phyloP scores from a whole-genome alignment of 1,140 invertebrate genomes.

The Scaptomyza pallida region DNA sequence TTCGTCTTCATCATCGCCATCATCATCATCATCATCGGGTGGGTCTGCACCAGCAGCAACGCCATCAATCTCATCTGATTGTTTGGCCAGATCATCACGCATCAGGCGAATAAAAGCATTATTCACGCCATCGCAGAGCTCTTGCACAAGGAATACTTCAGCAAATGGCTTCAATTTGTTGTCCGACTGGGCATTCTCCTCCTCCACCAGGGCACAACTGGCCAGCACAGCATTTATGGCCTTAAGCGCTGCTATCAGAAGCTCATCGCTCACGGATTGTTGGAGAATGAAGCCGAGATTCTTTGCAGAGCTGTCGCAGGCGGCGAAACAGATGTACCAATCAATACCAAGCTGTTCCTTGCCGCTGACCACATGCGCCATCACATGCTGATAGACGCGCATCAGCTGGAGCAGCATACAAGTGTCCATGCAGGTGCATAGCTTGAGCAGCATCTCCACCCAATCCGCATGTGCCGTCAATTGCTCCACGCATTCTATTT shows the following conservation, averaged over 20 bases:
- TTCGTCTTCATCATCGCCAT: conserved; percentile 46
- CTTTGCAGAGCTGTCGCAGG: conserved; percentile 84
- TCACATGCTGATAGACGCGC: conserved; percentile 86
- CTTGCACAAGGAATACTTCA: conserved; percentile 68
- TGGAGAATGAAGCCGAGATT: conserved; percentile 87
- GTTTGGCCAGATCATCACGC: conserved; percentile 61
- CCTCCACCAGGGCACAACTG: conserved; percentile 77
- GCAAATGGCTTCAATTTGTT: conserved; percentile 66
- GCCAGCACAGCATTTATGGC: conserved; percentile 85
- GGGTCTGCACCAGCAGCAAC: conserved; percentile 4
- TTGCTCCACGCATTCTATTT: conserved; percentile 80
- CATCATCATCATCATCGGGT: conserved; percentile 27
- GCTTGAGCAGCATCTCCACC: conserved; percentile 85
- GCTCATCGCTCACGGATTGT: conserved; percentile 88
- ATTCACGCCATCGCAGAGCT: conserved; percentile 70
- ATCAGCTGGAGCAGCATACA: conserved; percentile 88
- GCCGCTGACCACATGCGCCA: conserved; percentile 81
- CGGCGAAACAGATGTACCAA: conserved; percentile 74
- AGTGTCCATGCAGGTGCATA: conserved; percentile 86
- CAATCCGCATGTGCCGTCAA: conserved; percentile 84
- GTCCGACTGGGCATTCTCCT: conserved; percentile 53
- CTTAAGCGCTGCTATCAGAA: conserved; percentile 85
- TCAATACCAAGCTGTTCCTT: conserved; percentile 67
- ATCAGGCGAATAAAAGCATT: conserved; percentile 76
- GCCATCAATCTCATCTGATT: conserved; percentile 47